A percentile compares a stretch with the other conserved stretches of the same genome.
These are phyloP conservation scores for Syrista parreyssii DNA, from an alignment of 2,888 invertebrate species.

Conservation along the genomic window DNA sequence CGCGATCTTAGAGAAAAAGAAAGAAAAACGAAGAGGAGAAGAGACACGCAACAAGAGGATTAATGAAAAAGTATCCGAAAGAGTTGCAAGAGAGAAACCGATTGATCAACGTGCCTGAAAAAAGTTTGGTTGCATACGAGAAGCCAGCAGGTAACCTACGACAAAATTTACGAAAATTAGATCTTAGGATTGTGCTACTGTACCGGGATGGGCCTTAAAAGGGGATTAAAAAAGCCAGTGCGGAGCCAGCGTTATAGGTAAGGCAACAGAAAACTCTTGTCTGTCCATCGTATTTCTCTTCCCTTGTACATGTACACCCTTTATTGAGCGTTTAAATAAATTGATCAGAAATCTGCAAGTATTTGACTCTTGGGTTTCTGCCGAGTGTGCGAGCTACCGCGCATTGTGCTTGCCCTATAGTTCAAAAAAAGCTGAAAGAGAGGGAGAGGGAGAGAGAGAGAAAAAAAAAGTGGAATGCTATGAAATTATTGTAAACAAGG, in stretches of 20 bases:
- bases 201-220: not conserved
- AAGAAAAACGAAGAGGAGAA: conserved; percentile 18
- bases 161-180: not conserved
- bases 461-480: not conserved
- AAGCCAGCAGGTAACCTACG: not conserved
- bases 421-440: not conserved
- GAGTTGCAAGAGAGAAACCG: not conserved
- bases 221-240: not conserved
- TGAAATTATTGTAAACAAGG: not conserved
- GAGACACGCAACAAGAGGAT: not conserved
- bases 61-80: not conserved
- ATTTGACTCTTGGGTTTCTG: conserved; percentile 60
- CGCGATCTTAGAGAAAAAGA: conserved; percentile 26
- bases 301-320: conserved; percentile 62
- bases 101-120: not conserved
- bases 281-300: conserved; percentile 51
- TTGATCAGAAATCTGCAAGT: conserved; percentile 60
- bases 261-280: conserved; percentile 54
- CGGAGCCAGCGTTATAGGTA: conserved; percentile 41
- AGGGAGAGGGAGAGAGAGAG: not conserved
- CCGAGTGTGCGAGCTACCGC: conserved; percentile 2
- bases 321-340: conserved; percentile 58
- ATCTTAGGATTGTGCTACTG: not conserved
- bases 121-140: not conserved
- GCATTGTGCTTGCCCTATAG: not conserved